phyloP scores from a whole-genome alignment of 2,113 vertebrate genomes.

The Aythya baeri region DNA sequence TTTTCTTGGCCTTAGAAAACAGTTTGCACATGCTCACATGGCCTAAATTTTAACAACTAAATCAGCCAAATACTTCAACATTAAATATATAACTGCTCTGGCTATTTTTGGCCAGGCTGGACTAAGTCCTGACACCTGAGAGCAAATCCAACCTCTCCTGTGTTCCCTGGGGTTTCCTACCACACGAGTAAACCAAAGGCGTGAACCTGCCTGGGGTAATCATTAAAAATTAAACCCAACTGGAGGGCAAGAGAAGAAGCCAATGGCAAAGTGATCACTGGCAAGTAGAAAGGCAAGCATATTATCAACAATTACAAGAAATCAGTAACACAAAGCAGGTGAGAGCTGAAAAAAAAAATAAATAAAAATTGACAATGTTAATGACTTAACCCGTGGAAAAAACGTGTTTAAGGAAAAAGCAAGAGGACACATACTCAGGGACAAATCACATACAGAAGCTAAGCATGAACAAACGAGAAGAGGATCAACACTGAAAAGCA shows the following conservation, averaged over 20 bases:
- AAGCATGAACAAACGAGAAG: neutral
- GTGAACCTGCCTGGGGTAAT: neutral
- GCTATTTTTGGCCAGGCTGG: neutral
- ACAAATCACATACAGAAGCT: neutral
- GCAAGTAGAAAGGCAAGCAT: neutral
- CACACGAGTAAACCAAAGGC: neutral
- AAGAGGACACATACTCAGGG: neutral
- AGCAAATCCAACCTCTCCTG: neutral
- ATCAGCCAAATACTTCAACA: neutral
- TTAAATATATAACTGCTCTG: neutral
- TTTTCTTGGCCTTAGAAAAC: neutral
- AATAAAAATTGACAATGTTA: neutral
- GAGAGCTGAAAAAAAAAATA: neutral
- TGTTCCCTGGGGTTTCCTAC: neutral
- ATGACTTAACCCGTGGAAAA: neutral
- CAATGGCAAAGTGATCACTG: neutral
- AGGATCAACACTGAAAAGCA: neutral
- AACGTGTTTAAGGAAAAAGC: neutral
- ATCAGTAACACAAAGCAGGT: neutral
- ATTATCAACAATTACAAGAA: neutral
- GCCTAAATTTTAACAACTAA: neutral
- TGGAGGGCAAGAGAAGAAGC: neutral
- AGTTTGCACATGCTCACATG: neutral
- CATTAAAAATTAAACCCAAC: neutral
- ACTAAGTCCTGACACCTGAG: neutral